Base-by-base conservation (phyloP, 2,888 invertebrate species). In the Melangyna quadrimaculata region DNA sequence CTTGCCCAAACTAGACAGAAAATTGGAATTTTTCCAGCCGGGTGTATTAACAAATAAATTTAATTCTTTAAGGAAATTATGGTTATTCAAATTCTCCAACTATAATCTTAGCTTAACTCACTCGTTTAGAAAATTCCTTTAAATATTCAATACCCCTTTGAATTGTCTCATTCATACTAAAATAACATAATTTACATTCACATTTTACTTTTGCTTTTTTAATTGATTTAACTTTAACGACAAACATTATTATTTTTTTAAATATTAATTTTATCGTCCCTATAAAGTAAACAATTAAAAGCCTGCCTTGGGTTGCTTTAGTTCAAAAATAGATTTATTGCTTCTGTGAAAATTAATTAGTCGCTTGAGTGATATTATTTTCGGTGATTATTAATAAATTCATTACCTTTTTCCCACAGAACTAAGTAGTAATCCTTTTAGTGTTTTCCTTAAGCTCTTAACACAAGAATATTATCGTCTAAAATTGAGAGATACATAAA, bases 321-420 rank as follows among this genome's bases (percentile, higher is more conserved):
- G 32, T 55, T 55, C 55, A 10, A 32, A 59, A 37, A 24, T 10
- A 40, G n/a, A 40, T 63, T 63, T 43, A 63, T 22, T 27, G 43
- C 43, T 27, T 43, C 63, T 27, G 4, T 43, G 43, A 63, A 43
- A 9, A 63, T 27, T n/a, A 27, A 63, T 43, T 63, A 40, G 10
- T 17, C 63, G 63, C 63, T 63, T 40, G 40, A 63, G 63, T 63
- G 63, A 40, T 40, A 40, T 40, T 27, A 17, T 17, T 63, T 63
- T 63, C 17, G 63, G 24, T 29, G 27, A 63, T 63, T 43, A 63
- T 43, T 63, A 63, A 63, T 43, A 43, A 63, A 43, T 43, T 43
- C 27, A 63, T 43, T 63, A 63, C 40, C 40, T 43, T n/a, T n/a
- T n/a, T 17, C n/a, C 63, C 24, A 27, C 40, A 43, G 3, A 43